Conservation (phyloP, 2,888 invertebrate species). For the Chrysina gloriosa region DNA sequence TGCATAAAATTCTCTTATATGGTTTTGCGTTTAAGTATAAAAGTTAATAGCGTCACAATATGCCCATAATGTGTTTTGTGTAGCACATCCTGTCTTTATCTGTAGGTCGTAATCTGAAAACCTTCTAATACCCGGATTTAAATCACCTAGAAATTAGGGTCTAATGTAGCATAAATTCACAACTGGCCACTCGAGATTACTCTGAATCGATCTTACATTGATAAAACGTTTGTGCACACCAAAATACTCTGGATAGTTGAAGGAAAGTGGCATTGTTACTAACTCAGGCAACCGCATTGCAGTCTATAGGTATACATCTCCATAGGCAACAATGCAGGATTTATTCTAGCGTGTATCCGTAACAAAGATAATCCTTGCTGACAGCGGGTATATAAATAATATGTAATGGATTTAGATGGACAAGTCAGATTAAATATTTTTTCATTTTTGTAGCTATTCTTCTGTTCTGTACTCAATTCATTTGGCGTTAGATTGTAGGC, state of each 20-base stretch:
- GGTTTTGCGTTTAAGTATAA: no score
- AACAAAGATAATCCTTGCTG: slow-evolving; percentile 61
- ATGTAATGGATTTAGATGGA: slow-evolving; percentile 54
- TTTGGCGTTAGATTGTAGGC: background rate
- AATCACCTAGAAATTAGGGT: slow-evolving; percentile 26
- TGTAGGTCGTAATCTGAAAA: slow-evolving; percentile 11
- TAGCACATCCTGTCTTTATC: slow-evolving; percentile 4
- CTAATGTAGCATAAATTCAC: slow-evolving; percentile 34
- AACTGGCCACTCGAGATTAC: slow-evolving; percentile 36
- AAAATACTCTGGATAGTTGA: slow-evolving; percentile 1
- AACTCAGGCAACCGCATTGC: slow-evolving; percentile 41
- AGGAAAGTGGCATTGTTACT: slow-evolving; percentile 31
- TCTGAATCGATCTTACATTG: background rate
- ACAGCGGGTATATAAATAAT: slow-evolving; percentile 61
- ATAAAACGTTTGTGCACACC: slow-evolving; percentile 16
- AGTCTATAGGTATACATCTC: slow-evolving; percentile 26
- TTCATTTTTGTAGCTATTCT: background rate
- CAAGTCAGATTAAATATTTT: slow-evolving; percentile 35
- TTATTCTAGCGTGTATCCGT: slow-evolving; percentile 57
- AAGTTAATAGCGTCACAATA: background rate
- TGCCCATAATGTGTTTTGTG: background rate
- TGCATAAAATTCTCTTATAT: background rate
- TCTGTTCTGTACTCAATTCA: background rate
- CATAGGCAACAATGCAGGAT: slow-evolving; percentile 28
- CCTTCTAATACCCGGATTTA: background rate